Evolutionary conservation across 2,888 invertebrate genomes (phyloP), one percentile per base, ranked within the genome.

Genomic region (Calameuta idolon): DNA sequence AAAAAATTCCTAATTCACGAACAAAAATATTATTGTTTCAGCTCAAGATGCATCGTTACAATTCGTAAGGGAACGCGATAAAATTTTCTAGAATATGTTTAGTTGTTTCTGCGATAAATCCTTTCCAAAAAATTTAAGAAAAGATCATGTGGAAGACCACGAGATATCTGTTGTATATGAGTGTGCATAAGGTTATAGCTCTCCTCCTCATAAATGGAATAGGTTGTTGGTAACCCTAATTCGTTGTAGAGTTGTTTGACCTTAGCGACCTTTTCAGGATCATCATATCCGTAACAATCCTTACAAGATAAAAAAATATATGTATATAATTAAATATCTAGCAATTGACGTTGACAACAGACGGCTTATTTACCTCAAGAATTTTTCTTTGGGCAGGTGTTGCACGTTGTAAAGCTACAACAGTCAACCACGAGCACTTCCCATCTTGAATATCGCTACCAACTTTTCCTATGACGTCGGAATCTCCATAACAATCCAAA

Each of bases 381-480:
- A 96, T 92, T 87, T 94, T 93, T 82, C 93, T 94, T 88, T 98
- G 97, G 5, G 94, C 92, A 0, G 94, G 93, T 74, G 94, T 94
- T 0, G 96, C 96, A 77, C 96, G 93, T 90, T 97, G 96, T 81
- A 98, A 92, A 12, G 98, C 98, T 1, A 97, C 96, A 1, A 98
- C 97, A 1, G 97, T 95, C 55, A 98, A 92, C 99, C 99, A 99
- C 0, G 98, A 95, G 92, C 99, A 99, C 92, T 99, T 99, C 55
- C 98, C 98, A 85, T 98, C 98, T 92, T 96, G 94, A 85, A 99
- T 98, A 89, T 99, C 99, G 0, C 95, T 96, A 55, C 98, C 97
- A 69, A 94, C 93, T 93, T 99, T 99, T 11, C 99, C 99, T 0
- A 96, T 98, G 3, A 96, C 93, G 12, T 94, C 93, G 30, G 96